Conservation (phyloP, 2,797 vertebrate species). For the Huso huso region DNA sequence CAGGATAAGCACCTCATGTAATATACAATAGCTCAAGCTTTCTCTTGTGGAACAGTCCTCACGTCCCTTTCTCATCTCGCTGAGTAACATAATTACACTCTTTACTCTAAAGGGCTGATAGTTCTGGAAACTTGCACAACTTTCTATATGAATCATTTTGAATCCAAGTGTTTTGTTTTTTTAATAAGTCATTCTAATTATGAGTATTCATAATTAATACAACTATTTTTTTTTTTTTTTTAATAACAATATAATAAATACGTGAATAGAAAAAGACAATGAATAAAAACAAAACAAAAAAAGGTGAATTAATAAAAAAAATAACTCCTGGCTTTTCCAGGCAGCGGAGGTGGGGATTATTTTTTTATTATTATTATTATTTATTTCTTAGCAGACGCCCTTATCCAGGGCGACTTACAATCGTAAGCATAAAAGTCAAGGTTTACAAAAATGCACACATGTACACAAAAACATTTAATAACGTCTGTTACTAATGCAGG, state of each 20-base stretch:
- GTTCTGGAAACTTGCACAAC: too few species aligned
- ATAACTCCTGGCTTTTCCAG: constrained; percentile 48
- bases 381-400: too few species aligned
- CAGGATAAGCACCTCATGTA: too few species aligned
- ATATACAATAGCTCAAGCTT: constrained; percentile 17
- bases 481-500: constrained; percentile 37
- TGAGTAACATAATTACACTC: constrained; percentile 39
- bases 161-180: neutral
- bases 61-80: constrained; percentile 33
- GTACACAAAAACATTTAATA: constrained; percentile 51
- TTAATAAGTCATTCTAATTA: constrained; percentile 28
- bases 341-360: constrained; percentile 37
- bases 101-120: constrained; percentile 39
- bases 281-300: constrained; percentile 3
- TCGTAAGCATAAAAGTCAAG: constrained; percentile 55
- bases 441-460: constrained; percentile 44
- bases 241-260: neutral
- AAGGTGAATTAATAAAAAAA: constrained; percentile 42
- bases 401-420: too few species aligned
- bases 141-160: too few species aligned
- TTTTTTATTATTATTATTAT: too few species aligned
- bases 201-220: too few species aligned
- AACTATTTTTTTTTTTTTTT: too few species aligned
- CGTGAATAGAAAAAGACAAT: neutral
- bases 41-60: constrained; percentile 34